Conservation (phyloP, 2,113 vertebrate species). For the Calcarius ornatus region DNA sequence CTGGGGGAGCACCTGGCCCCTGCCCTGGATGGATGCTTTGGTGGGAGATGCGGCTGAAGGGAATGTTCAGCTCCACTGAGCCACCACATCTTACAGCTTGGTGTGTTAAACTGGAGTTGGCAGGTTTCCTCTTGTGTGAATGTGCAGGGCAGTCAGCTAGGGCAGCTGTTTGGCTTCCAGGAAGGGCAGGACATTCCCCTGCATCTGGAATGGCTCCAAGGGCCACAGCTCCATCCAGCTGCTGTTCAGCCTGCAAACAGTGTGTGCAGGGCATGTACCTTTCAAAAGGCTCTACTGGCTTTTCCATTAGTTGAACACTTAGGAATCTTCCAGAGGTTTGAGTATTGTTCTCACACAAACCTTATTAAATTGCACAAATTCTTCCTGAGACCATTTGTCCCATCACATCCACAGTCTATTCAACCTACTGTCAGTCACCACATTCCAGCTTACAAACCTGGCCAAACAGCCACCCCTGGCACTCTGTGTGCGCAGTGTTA, state of each 20-base stretch:
- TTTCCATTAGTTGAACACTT: neutral
- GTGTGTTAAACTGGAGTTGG: neutral
- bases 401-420: neutral
- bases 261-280: neutral
- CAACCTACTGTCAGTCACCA: neutral
- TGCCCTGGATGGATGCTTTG: accelerated
- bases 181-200: neutral
- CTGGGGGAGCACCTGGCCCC: accelerated
- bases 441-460: neutral
- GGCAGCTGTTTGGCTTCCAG: neutral
- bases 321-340: neutral
- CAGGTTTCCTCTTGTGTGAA: neutral
- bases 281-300: neutral
- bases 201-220: neutral
- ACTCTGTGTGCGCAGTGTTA: neutral
- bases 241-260: neutral
- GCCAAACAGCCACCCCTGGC: neutral
- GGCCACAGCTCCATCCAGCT: neutral
- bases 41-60: neutral
- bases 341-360: neutral
- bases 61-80: accelerated
- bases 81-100: accelerated
- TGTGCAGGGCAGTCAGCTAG: neutral
- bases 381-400: neutral
- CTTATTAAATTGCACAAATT: neutral